A percentile compares a stretch with the other conserved stretches of the same genome.
Conservation (phyloP, 1,140 invertebrate species). For the Scaptomyza pallida region DNA sequence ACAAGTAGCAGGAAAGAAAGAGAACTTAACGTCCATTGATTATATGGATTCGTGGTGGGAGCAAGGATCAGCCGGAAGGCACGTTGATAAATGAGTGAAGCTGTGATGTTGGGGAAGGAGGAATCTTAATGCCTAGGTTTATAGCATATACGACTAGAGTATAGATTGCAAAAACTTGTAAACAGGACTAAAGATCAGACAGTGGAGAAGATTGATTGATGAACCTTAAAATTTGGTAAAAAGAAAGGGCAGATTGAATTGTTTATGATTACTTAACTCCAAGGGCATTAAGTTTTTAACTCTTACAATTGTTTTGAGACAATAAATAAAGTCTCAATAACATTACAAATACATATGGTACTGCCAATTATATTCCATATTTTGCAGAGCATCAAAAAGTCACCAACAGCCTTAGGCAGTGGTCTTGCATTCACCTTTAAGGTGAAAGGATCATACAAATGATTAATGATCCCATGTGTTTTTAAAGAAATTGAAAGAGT, state of each 20-base stretch:
- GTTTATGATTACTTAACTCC: no score
- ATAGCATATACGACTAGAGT: not conserved
- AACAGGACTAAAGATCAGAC: slow-evolving; percentile 3
- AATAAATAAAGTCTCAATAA: no score
- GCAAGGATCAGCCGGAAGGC: not conserved
- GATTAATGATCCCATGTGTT: not conserved
- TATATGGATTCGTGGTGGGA: not conserved
- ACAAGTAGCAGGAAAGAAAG: slow-evolving; percentile 4
- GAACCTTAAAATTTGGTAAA: no score
- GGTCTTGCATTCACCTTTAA: not conserved
- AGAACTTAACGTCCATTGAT: not conserved
- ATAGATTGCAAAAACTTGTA: not conserved
- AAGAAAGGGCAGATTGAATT: not conserved
- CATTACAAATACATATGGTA: no score
- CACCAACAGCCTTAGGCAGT: no score
- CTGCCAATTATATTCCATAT: no score
- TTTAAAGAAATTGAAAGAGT: not conserved
- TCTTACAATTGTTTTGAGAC: no score
- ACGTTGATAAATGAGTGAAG: slow-evolving; percentile 22
- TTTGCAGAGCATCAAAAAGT: no score
- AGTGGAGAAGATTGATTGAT: not conserved
- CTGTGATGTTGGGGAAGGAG: not conserved
- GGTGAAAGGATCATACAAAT: not conserved
- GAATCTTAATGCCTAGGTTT: not conserved
- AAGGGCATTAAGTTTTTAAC: no score